Base-by-base conservation (phyloP, 1,140 invertebrate species). In the Trinorchestia longiramus region DNA sequence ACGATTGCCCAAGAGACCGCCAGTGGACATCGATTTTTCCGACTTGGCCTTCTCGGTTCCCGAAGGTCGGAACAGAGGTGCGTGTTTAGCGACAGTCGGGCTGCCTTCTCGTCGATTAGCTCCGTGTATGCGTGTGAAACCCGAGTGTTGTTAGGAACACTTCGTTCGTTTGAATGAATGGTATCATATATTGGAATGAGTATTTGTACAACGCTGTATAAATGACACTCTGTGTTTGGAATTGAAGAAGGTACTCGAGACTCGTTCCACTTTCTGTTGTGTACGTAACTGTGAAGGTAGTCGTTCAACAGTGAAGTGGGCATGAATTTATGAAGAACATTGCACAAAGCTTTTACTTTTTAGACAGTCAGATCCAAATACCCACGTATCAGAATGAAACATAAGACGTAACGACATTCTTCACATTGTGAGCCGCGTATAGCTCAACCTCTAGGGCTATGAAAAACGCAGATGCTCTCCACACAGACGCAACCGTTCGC, bases 11-110 rank as follows among this genome's bases (percentile, higher is more conserved):
- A 98, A 98, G 97, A 98, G 98, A 91, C 98, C 98, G 47, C 98
- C 98, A 91, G 98, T 99, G 57, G 98, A 99, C 97, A 98, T 99
- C 96, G 98, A 99, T 97, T 99, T 99, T 97, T 98, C 98, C 95
- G 98, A 99, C 97, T 97, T 99, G 57, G 98, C 98, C 23, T 99
- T 99, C 97, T 98, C 98, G 43, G 98, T 99, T 36, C 98, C 98
- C 95, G 98, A 99, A 97, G 98, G 96, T 88, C 95, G 96, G 28
- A 95, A 96, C 77, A 96, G 96, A 96, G 96, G 96, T 96, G 44
- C 94, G 88, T 95, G 43, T 90, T 41, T 11, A 19, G 47, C 19
- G 47, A 53, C 47, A 19, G 6, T 36, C 11, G 62, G 1, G 62
- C 62, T 77, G 62, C 36, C 15, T 77, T 77, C 62, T 36, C 62